These are phyloP conservation scores for Cryptosula pallasiana DNA, from an alignment of 2,888 invertebrate species.

Conservation along the genomic window DNA sequence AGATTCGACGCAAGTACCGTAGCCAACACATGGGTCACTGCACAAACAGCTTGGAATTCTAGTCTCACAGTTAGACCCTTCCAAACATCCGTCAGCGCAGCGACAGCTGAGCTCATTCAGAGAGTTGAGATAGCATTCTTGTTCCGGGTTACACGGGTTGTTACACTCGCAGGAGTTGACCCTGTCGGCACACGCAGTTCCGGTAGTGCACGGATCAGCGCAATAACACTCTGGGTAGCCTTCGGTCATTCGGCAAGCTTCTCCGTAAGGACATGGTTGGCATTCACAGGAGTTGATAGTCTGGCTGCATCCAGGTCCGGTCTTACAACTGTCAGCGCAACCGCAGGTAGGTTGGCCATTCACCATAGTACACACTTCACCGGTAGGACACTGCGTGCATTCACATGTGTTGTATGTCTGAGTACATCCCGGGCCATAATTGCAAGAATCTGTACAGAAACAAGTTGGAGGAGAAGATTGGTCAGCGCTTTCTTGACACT, in stretches of 20 bases:
- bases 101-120: conserved; percentile 9
- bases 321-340: conserved; percentile 9
- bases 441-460: neutral
- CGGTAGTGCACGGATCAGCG: neutral
- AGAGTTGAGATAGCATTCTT: conserved; percentile 1
- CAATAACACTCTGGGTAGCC: neutral
- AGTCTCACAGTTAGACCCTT: neutral
- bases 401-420: conserved; percentile 3
- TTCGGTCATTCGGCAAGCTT: neutral
- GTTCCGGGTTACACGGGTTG: conserved; percentile 1
- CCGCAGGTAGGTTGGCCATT: neutral
- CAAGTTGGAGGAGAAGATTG: neutral
- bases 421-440: neutral
- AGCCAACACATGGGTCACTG: conserved; percentile 19
- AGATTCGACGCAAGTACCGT: conserved; percentile 7
- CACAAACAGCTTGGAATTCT: neutral
- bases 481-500: neutral
- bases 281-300: conserved; percentile 1
- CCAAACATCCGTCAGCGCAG: neutral
- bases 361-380: conserved; percentile 14
- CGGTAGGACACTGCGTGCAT: neutral
- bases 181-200: neutral
- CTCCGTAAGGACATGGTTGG: neutral
- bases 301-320: neutral
- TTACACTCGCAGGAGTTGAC: conserved; percentile 21